A percentile compares a stretch with the other conserved stretches of the same genome.
Conservation (phyloP, 2,888 invertebrate genomes). For the Gortyna flavago region DNA sequence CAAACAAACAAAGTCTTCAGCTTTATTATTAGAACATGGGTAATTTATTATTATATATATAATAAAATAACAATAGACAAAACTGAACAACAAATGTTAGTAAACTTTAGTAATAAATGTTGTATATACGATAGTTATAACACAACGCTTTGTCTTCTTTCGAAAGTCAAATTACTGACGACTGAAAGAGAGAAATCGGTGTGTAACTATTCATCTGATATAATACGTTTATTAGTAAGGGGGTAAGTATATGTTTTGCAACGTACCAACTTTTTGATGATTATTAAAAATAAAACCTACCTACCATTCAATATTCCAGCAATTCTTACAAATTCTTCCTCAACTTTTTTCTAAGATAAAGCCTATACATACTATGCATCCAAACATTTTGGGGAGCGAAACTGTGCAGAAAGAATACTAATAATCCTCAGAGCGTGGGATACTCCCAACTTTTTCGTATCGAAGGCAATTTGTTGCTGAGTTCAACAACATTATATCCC, state of each 20-base stretch:
- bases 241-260: not conserved
- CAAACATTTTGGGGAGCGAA: not conserved
- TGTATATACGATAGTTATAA: too few species aligned
- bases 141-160: too few species aligned
- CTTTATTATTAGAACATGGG: too few species aligned
- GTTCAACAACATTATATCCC: conserved; percentile 46
- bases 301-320: not conserved
- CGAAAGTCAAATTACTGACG: too few species aligned
- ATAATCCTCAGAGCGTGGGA: conserved; percentile 3
- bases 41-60: too few species aligned
- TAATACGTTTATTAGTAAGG: too few species aligned
- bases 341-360: not conserved
- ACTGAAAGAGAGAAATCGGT: too few species aligned
- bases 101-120: too few species aligned
- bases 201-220: too few species aligned
- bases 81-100: too few species aligned
- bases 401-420: conserved; percentile 53
- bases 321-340: not conserved
- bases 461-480: conserved; percentile 45
- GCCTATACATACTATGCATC: conserved; percentile 1
- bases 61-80: too few species aligned
- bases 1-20: too few species aligned
- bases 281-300: not conserved
- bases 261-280: not conserved
- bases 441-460: conserved; percentile 49